Base-by-base conservation (phyloP, 2,113 vertebrate genomes). In the Limnothrissa miodon region DNA sequence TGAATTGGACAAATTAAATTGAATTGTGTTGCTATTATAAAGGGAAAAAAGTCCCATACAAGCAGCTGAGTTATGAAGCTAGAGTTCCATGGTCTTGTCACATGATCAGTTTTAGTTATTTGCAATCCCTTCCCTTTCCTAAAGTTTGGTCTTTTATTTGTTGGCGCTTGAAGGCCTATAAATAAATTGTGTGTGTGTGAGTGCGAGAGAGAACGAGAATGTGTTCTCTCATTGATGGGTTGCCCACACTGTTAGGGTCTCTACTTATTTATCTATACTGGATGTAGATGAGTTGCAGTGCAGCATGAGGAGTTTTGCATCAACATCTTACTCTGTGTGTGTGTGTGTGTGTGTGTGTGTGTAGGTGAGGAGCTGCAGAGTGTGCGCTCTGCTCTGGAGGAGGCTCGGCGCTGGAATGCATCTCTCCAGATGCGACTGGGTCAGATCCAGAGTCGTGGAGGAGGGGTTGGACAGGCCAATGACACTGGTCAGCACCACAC, bases 381-480 rank as follows among this genome's bases (percentile, higher is more conserved):
- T 81, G 83, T 94, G 89, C 90, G 89, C 23, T 92, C 94, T 83
- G 94, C 95, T 83, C 91, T 96, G 4, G 94, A 96, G 88, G 95
- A 96, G 29, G 90, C 94, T 15, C 95, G 95, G 83, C 93, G 94
- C 85, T 96, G 94, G 93, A 96, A 96, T 17, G 80, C 89, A 2
- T 95, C 94, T 25, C 88, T 95, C 39, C 95, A 95, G 87, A 92
- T 94, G 66, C 90, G 94, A 36, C 89, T 95, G 29, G 95, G 94
- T 42, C 93, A 94, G 66, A 95, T 94, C 81, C 94, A 95, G 89
- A 93, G 86, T 84, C 92, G 94, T 0, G 94, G 93, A 11, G 94
- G 94, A 45, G 95, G 94, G 7, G 95, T 94, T 1, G 94, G 95
- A 5, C 93, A 92, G 21, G 85, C 93, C 78, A 93, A 81, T 1